These are phyloP conservation scores for Meloidogyne hapla DNA, from an alignment of 1,140 invertebrate species.

Conservation along the genomic window DNA sequence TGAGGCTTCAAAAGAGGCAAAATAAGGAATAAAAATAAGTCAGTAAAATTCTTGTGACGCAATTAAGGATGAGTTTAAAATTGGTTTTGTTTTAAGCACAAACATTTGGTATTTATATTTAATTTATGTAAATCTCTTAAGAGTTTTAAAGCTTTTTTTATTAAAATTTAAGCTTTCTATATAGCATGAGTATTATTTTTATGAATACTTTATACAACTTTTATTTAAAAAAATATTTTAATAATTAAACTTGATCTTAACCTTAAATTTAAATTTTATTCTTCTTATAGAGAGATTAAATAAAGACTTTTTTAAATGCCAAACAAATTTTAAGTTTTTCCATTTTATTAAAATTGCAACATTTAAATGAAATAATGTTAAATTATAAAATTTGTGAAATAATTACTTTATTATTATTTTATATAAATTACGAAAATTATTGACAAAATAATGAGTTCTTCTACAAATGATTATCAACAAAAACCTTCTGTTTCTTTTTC, in stretches of 20 bases:
- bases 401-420: background rate
- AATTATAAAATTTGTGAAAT: background rate
- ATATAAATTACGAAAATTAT: too few relatives aligned
- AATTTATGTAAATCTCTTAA: too few relatives aligned
- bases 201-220: too few relatives aligned
- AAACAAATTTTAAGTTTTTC: background rate
- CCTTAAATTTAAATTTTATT: background rate
- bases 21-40: background rate
- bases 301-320: background rate
- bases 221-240: too few relatives aligned
- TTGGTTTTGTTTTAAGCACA: constrained; percentile 13
- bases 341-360: background rate
- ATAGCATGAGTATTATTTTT: too few relatives aligned
- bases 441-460: background rate
- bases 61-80: constrained; percentile 9
- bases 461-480: constrained; percentile 7
- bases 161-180: too few relatives aligned
- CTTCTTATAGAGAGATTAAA: background rate
- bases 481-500: constrained; percentile 5
- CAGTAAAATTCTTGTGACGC: constrained; percentile 3
- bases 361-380: background rate
- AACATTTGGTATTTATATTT: background rate
- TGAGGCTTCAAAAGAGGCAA: background rate
- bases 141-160: too few relatives aligned
- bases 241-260: background rate